A percentile compares a stretch with the other conserved stretches of the same genome.
Evolutionary conservation across 2,888 invertebrate genomes (phyloP).

Genomic region (Buathra laborator): DNA sequence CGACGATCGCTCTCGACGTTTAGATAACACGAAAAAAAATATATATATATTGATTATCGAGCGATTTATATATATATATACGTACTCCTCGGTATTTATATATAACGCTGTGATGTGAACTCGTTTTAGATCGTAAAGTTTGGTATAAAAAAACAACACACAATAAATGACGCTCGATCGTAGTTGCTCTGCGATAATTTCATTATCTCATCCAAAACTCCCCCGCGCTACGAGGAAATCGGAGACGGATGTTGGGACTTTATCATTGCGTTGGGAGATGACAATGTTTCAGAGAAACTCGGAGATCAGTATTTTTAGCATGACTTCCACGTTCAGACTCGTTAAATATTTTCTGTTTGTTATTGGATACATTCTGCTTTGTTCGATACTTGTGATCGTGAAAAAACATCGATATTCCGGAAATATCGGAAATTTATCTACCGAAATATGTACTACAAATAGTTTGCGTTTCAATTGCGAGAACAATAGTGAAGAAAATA

Average conservation of each 20-base stretch:
- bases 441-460: neutral
- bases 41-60: constrained; percentile 10
- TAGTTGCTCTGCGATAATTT: constrained; percentile 53
- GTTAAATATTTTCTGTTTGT: constrained; percentile 70
- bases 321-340: constrained; percentile 70
- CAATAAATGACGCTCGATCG: constrained; percentile 66
- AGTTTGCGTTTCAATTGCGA: neutral
- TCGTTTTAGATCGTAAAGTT: constrained; percentile 41
- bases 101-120: constrained; percentile 40
- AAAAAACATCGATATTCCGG: constrained; percentile 5
- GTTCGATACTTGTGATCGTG: constrained; percentile 36
- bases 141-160: constrained; percentile 38
- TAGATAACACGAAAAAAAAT: constrained; percentile 23
- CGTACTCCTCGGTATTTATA: constrained; percentile 24
- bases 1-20: constrained; percentile 15
- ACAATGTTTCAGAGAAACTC: neutral
- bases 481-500: neutral
- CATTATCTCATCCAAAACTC: constrained; percentile 63
- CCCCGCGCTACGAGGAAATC: constrained; percentile 16
- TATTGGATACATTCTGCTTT: constrained; percentile 66
- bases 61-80: constrained; percentile 30
- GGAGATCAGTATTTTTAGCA: constrained; percentile 53
- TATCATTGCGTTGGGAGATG: constrained; percentile 44
- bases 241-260: constrained; percentile 52
- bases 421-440: constrained; percentile 30